Evolutionary conservation across 2,888 invertebrate genomes (phyloP), one percentile per base, ranked within the genome.

Genomic region (Pyralis farinalis): DNA sequence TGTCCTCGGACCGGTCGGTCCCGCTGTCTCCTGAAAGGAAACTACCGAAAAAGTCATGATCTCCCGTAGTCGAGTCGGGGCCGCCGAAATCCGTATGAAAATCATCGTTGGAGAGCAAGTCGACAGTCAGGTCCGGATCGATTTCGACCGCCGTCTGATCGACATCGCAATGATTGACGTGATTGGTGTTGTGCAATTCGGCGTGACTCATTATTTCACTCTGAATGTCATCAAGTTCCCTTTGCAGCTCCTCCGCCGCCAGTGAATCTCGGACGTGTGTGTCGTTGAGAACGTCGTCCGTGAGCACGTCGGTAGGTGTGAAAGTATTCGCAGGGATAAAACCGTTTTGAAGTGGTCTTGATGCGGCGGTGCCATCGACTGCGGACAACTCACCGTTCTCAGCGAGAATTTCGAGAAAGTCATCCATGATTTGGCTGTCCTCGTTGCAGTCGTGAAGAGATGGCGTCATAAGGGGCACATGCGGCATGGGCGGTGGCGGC

Each of bases 361-460:
- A 93, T 91, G 16, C 92, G 90, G 47, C 91, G 72, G 50, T 93
- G 55, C 94, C 74, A 25, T 63, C 93, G 0, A 96, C 97, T 0
- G 96, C 96, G 58, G 96, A 96, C 6, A 98, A 78, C 68, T 98
- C 98, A 7, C 98, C 98, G 71, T 96, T 97, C 67, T 97, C 95
- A 32, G 98, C 97, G 8, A 98, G 91, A 54, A 98, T 97, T 71
- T 98, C 97, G 40, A 98, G 85, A 0, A 98, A 97, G 76, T 98
- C 98, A 67, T 97, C 96, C 63, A 97, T 95, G 40, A 94, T 94
- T 71, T 96, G 95, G 63, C 95, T 95, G 66, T 85, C 63, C 59
- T 90, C 78, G 53, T 67, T 63, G 27, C 55, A 63, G 40, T 82
- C 76, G 40, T 65, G 79, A 1, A 73, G 47, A 1, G 69, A 54